phyloP scores from a whole-genome alignment of 1,140 invertebrate species.

The Drosophila rufa region DNA sequence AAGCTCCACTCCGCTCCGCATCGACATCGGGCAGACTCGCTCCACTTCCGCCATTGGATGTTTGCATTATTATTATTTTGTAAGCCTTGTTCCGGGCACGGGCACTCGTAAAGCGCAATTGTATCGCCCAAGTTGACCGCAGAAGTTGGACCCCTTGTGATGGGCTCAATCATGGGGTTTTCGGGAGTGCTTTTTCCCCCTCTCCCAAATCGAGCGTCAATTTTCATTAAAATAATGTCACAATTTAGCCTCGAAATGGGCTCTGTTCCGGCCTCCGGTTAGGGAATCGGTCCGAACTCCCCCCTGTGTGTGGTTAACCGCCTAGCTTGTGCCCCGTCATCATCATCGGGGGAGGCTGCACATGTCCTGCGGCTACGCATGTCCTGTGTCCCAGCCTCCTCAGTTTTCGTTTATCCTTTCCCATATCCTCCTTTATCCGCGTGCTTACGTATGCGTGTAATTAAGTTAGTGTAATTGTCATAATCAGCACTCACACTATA shows the following conservation, averaged over 20 bases:
- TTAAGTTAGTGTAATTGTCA: conserved; percentile 68
- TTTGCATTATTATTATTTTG: conserved; percentile 54
- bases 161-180: conserved; percentile 45
- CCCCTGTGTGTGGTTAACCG: conserved; percentile 63
- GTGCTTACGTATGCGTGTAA: conserved; percentile 71
- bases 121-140: conserved; percentile 46
- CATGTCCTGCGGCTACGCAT: conserved; percentile 64
- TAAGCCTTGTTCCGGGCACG: conserved; percentile 24
- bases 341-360: conserved; percentile 29
- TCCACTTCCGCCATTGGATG: conserved; percentile 25
- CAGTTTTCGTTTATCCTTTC: background rate
- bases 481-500: conserved; percentile 37
- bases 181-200: conserved; percentile 1
- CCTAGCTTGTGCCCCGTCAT: conserved; percentile 58
- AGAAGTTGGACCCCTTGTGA: conserved; percentile 30
- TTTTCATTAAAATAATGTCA: conserved; percentile 78
- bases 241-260: conserved; percentile 56
- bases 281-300: background rate
- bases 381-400: conserved; percentile 6
- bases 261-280: conserved; percentile 21
- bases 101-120: conserved; percentile 42
- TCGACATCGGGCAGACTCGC: background rate
- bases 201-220: conserved; percentile 54
- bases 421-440: background rate
- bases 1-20: background rate